Evolutionary conservation across 2,888 invertebrate species (phyloP).

Genomic region (Polylopha cassiicola): DNA sequence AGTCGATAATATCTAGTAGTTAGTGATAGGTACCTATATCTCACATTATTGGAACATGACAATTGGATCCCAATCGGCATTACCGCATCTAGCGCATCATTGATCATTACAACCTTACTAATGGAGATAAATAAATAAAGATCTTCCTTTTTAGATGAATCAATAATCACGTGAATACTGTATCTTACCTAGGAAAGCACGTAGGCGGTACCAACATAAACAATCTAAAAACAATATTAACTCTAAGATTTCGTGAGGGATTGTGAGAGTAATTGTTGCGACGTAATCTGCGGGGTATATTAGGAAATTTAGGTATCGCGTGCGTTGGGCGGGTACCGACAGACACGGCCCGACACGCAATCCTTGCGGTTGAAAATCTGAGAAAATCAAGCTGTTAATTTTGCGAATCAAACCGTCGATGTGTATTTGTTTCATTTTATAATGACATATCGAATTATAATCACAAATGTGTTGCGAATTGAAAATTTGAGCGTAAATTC

Average conservation of each 20-base stretch:
- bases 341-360: constrained; percentile 59
- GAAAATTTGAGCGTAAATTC: too few species aligned
- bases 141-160: too few species aligned
- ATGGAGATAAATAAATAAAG: too few species aligned
- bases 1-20: too few species aligned
- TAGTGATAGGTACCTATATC: too few species aligned
- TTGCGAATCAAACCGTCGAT: constrained; percentile 44
- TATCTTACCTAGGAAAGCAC: too few species aligned
- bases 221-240: constrained; percentile 1
- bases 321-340: constrained; percentile 41
- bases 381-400: constrained; percentile 56
- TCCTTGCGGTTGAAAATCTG: constrained; percentile 44
- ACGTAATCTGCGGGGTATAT: constrained; percentile 52
- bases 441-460: neutral
- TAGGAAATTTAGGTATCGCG: constrained; percentile 70
- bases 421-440: constrained; percentile 13
- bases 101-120: too few species aligned
- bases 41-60: too few species aligned
- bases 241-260: constrained; percentile 38
- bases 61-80: too few species aligned
- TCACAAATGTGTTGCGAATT: too few species aligned
- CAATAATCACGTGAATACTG: too few species aligned
- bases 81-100: too few species aligned
- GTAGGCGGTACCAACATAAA: neutral
- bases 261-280: constrained; percentile 49